Conservation (phyloP, 2,888 invertebrate species). For the Hyppa rectilinea region DNA sequence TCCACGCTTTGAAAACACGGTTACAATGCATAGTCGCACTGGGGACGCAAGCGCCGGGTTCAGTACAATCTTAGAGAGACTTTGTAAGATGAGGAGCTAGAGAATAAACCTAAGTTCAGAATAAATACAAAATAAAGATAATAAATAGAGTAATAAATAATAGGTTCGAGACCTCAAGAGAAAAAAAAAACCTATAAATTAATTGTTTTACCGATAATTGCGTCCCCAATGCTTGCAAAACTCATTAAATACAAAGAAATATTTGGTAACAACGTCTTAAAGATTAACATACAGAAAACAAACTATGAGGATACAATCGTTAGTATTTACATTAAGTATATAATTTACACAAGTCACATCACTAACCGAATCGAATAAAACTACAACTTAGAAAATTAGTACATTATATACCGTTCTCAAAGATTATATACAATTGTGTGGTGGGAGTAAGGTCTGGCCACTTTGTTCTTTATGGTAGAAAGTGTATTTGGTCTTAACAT, state of each 20-base stretch:
- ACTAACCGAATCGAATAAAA: constrained; percentile 82
- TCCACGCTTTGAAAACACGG: constrained; percentile 66
- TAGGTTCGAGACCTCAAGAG: constrained; percentile 32
- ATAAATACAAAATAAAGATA: constrained; percentile 39
- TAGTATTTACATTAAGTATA: constrained; percentile 82
- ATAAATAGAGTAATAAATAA: constrained; percentile 50
- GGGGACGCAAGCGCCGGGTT: constrained; percentile 50
- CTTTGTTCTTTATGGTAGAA: constrained; percentile 70
- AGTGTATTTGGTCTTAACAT: constrained; percentile 69
- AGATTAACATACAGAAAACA: constrained; percentile 71
- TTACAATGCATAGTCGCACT: constrained; percentile 59
- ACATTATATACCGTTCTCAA: constrained; percentile 64
- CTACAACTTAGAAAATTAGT: constrained; percentile 76
- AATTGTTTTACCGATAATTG: constrained; percentile 46
- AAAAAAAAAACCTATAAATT: constrained; percentile 26
- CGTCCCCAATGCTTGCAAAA: constrained; percentile 71
- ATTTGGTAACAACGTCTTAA: constrained; percentile 90
- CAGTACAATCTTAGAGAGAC: constrained; percentile 44
- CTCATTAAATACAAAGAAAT: constrained; percentile 86
- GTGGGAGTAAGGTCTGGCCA: constrained; percentile 87
- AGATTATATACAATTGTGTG: constrained; percentile 84
- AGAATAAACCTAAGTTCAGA: constrained; percentile 31
- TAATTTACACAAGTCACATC: constrained; percentile 74
- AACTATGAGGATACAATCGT: constrained; percentile 71
- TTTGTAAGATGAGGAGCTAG: constrained; percentile 11